Conservation (phyloP, 2,888 invertebrate species). For the Tipula helvola region DNA sequence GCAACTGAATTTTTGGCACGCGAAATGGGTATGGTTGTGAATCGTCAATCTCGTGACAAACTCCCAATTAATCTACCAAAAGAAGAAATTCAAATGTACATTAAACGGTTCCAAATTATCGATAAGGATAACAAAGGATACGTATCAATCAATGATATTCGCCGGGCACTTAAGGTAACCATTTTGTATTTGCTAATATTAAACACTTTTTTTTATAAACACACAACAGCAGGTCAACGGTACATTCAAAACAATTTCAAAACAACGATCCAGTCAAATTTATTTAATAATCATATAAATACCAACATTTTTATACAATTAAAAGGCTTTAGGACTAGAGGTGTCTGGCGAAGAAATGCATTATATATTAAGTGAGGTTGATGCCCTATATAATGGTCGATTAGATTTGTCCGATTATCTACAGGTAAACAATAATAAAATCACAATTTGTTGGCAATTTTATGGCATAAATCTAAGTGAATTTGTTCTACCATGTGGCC, state of each 20-base stretch:
- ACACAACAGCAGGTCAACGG: neutral
- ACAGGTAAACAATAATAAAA: constrained; percentile 48
- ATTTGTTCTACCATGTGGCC: neutral
- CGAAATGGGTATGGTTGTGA: constrained; percentile 96
- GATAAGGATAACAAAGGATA: constrained; percentile 96
- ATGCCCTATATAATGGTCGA: constrained; percentile 72
- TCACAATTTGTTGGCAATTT: neutral
- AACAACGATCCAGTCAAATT: neutral
- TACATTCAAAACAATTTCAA: neutral
- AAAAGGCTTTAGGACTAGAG: constrained; percentile 50
- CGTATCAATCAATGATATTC: constrained; percentile 94
- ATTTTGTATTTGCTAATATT: neutral
- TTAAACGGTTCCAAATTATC: constrained; percentile 89
- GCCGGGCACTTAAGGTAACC: constrained; percentile 84
- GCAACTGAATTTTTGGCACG: constrained; percentile 78
- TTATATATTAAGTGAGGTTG: constrained; percentile 70
- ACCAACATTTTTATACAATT: neutral
- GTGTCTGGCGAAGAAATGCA: constrained; percentile 58
- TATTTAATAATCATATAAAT: neutral
- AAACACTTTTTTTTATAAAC: constrained; percentile 10
- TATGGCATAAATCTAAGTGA: neutral
- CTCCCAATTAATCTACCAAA: constrained; percentile 85
- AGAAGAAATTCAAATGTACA: constrained; percentile 88
- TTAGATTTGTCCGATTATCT: constrained; percentile 80
- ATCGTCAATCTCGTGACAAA: constrained; percentile 72